Percentiles rank a stretch among this genome's conserved stretches.
phyloP scores from a whole-genome alignment of 1,140 invertebrate genomes.

The fruit fly (Drosophila melanogaster) region DNA sequence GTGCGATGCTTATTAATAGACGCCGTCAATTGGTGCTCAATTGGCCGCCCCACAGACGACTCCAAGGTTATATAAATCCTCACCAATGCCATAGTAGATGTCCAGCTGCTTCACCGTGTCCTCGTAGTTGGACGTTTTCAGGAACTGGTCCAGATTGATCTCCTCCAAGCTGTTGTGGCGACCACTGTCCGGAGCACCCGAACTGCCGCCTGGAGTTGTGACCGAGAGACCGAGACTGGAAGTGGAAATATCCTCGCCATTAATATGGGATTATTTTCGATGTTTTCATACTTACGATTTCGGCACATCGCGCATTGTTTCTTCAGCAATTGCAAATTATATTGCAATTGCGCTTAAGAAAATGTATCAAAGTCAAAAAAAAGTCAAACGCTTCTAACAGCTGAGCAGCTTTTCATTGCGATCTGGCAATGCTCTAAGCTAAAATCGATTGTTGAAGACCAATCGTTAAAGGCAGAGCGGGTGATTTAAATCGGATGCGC shows the following conservation, averaged over 20 bases:
- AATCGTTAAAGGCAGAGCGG: neutral
- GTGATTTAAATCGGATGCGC: neutral
- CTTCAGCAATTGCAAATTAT: conserved; percentile 14
- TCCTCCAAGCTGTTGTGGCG: conserved; percentile 89
- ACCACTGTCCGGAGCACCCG: conserved; percentile 52
- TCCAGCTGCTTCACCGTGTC: conserved; percentile 95
- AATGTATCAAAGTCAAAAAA: conserved; percentile 72
- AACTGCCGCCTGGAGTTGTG: conserved; percentile 74
- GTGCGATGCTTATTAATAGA: conserved; percentile 70
- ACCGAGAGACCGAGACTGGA: conserved; percentile 64
- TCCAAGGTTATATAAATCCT: conserved; percentile 79
- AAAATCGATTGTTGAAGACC: neutral
- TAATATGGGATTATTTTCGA: neutral
- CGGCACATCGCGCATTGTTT: conserved; percentile 76
- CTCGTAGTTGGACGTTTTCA: conserved; percentile 94
- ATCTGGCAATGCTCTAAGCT: neutral
- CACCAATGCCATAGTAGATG: conserved; percentile 96
- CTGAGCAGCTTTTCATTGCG: conserved; percentile 4
- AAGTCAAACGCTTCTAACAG: conserved; percentile 66
- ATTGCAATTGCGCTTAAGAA: conserved; percentile 42
- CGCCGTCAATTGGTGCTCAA: conserved; percentile 64
- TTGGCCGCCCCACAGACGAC: conserved; percentile 55
- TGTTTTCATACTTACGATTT: conserved; percentile 61
- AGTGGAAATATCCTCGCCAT: neutral
- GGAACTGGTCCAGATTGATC: conserved; percentile 90